Evolutionary conservation across 2,888 invertebrate genomes (phyloP).

Genomic region (Syrista parreyssii): DNA sequence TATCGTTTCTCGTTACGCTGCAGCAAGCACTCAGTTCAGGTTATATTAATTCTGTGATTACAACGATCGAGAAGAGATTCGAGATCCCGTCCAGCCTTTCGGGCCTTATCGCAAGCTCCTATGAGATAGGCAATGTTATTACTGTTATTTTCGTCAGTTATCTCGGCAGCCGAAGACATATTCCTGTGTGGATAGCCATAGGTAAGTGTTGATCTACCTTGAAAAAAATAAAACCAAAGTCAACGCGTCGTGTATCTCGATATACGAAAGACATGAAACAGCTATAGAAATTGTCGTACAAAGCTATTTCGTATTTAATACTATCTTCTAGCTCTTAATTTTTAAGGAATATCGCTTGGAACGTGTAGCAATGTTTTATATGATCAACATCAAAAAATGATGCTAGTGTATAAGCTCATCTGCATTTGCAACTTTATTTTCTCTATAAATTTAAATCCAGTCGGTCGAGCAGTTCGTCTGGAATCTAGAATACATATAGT

Average conservation of each 20-base stretch:
- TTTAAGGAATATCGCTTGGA: background rate
- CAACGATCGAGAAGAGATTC: slow-evolving; percentile 94
- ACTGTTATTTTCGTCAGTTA: slow-evolving; percentile 97
- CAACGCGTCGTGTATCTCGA: background rate
- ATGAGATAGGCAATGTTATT: slow-evolving; percentile 95
- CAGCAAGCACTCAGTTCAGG: slow-evolving; percentile 93
- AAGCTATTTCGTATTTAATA: background rate
- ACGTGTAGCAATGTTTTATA: background rate
- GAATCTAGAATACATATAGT: background rate
- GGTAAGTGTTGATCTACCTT: slow-evolving; percentile 68
- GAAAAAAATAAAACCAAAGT: background rate
- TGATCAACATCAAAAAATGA: background rate
- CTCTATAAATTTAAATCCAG: background rate
- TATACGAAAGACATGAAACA: background rate
- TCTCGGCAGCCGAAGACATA: slow-evolving; percentile 90
- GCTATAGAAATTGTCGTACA: background rate
- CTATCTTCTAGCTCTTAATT: background rate
- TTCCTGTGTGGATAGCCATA: slow-evolving; percentile 94
- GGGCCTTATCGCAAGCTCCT: slow-evolving; percentile 92
- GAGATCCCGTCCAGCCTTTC: slow-evolving; percentile 94
- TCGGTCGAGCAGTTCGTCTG: background rate
- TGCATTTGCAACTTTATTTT: background rate
- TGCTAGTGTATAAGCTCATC: background rate
- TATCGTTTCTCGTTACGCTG: slow-evolving; percentile 89
- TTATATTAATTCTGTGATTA: slow-evolving; percentile 95